phyloP scores from a whole-genome alignment of 2,113 vertebrate genomes.

The Cyanoliseus patagonus region DNA sequence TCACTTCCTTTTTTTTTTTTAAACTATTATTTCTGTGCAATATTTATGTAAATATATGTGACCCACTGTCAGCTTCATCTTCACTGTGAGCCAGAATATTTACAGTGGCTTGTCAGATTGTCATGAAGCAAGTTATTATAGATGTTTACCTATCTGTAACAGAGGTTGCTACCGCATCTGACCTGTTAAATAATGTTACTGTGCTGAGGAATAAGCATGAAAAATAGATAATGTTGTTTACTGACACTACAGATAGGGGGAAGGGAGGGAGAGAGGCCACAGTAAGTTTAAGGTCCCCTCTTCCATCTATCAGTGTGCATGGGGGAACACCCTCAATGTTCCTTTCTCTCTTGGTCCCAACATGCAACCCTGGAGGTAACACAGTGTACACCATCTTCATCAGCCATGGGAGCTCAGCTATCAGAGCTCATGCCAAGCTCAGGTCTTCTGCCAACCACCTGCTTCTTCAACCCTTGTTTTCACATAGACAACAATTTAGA shows the following conservation, averaged over 20 bases:
- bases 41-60: neutral
- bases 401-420: neutral
- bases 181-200: neutral
- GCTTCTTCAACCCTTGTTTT: neutral
- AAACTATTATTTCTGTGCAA: neutral
- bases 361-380: neutral
- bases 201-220: neutral
- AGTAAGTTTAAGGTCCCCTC: neutral
- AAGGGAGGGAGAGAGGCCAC: neutral
- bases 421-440: conserved; percentile 28
- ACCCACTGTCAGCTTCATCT: neutral
- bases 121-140: neutral
- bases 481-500: conserved; percentile 6
- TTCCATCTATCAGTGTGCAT: fast-evolving
- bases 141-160: neutral
- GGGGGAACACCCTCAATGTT: neutral
- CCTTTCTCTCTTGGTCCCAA: neutral
- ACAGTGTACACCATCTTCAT: neutral
- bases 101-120: neutral
- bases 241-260: neutral
- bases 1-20: neutral
- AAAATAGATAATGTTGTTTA: neutral
- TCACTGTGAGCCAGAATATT: neutral
- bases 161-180: neutral
- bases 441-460: conserved; percentile 61